Conservation (phyloP, 2,797 vertebrate genomes). For the Anableps anableps region DNA sequence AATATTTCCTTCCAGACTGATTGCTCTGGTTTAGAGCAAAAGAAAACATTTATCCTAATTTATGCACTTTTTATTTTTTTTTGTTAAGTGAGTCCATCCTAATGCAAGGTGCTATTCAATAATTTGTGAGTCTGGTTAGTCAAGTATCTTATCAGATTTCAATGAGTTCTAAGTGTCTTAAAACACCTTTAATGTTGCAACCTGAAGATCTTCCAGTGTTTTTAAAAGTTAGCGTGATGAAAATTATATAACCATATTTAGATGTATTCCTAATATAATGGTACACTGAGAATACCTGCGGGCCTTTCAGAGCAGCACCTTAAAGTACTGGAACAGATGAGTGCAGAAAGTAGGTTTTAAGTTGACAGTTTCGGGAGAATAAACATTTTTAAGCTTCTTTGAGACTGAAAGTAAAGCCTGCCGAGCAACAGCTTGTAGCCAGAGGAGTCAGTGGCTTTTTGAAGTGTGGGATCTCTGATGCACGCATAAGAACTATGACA, state of each 20-base stretch:
- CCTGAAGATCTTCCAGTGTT: neutral
- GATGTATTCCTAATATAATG: neutral
- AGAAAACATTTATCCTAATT: neutral
- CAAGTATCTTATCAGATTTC: constrained; percentile 12
- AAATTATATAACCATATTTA: constrained; percentile 11
- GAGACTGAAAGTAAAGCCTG: constrained; percentile 26
- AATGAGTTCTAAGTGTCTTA: neutral
- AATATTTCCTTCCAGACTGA: neutral
- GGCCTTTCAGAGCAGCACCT: neutral
- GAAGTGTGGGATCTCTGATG: constrained; percentile 33
- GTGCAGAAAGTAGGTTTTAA: constrained; percentile 24
- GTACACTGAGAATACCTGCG: neutral
- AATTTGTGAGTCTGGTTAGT: constrained; percentile 3
- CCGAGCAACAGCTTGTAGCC: constrained; percentile 20
- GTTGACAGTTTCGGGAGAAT: constrained; percentile 21
- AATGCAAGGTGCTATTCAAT: constrained; percentile 1
- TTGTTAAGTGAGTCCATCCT: no score
- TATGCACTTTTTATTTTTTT: no score
- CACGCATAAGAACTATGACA: constrained; percentile 30
- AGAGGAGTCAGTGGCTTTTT: constrained; percentile 19
- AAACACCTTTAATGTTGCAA: neutral
- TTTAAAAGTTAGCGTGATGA: neutral
- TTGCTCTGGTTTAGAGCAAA: neutral
- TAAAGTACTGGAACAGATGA: neutral
- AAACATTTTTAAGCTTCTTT: constrained; percentile 35